Conservation (phyloP, 92 coral and sea anemone genomes). For the Zoanthus sansibaricus region DNA sequence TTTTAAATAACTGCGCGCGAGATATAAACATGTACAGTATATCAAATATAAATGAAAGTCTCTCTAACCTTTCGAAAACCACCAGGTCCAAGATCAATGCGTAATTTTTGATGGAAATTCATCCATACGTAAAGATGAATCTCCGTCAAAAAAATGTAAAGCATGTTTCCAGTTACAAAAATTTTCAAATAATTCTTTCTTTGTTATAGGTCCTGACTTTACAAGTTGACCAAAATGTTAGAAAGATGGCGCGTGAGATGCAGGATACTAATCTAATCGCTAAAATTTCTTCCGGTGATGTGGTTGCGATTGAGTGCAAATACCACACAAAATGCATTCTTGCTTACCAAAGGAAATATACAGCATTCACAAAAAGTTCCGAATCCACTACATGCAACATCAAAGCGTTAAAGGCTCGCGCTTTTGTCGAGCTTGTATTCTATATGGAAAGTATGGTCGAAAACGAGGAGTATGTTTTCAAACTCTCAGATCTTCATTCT, state of each 20-base stretch:
- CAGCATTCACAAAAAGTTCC: neutral
- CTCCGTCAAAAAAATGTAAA: no score
- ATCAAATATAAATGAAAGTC: no score
- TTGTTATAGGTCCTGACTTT: neutral
- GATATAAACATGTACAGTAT: neutral
- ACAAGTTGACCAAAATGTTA: neutral
- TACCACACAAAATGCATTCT: neutral
- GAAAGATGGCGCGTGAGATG: neutral
- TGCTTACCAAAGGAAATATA: neutral
- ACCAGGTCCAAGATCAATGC: no score
- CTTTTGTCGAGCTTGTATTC: no score
- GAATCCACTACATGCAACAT: no score
- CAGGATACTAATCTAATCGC: neutral
- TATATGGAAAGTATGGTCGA: neutral
- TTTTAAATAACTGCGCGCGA: neutral
- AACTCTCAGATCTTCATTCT: neutral
- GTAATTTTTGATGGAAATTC: no score
- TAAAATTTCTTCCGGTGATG: neutral
- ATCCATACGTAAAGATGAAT: no score
- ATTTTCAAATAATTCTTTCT: no score
- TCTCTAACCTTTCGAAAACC: no score
- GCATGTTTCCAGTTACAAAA: neutral
- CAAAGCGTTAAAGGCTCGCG: no score
- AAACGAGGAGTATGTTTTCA: neutral
- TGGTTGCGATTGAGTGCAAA: neutral